Conservation (phyloP, 2,113 vertebrate species). For the Natator depressus region DNA sequence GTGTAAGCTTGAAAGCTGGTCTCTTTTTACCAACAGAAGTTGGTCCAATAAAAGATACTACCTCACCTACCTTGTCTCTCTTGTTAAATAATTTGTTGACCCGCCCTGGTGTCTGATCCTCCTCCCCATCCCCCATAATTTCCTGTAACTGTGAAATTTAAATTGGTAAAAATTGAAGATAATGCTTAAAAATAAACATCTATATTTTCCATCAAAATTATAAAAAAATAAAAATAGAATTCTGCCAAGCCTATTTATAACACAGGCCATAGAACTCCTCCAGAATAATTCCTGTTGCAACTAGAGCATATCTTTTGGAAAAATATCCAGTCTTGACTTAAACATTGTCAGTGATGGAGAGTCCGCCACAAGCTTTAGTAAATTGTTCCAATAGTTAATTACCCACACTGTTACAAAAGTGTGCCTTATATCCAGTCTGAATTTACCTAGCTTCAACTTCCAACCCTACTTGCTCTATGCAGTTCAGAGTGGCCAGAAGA, state of each 20-base stretch:
- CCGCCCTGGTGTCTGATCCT: neutral
- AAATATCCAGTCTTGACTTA: neutral
- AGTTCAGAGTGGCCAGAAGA: neutral
- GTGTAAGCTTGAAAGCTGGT: neutral
- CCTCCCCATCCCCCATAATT: neutral
- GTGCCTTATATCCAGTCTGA: neutral
- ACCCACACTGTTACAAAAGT: neutral
- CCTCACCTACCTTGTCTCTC: neutral
- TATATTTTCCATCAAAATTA: neutral
- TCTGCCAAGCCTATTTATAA: neutral
- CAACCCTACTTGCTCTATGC: neutral
- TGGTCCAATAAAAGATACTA: neutral
- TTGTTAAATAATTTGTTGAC: neutral
- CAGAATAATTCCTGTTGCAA: neutral
- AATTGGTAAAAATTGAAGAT: neutral
- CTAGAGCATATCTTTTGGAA: neutral
- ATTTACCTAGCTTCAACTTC: neutral
- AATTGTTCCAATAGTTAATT: neutral
- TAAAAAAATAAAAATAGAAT: neutral
- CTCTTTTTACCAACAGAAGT: neutral
- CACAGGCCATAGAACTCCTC: neutral
- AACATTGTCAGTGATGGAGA: neutral
- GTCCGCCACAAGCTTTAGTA: neutral
- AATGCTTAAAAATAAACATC: neutral
- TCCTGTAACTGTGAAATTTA: neutral